Base-by-base conservation (phyloP, 2,888 invertebrate genomes). In the Parthenolecanium corni region DNA sequence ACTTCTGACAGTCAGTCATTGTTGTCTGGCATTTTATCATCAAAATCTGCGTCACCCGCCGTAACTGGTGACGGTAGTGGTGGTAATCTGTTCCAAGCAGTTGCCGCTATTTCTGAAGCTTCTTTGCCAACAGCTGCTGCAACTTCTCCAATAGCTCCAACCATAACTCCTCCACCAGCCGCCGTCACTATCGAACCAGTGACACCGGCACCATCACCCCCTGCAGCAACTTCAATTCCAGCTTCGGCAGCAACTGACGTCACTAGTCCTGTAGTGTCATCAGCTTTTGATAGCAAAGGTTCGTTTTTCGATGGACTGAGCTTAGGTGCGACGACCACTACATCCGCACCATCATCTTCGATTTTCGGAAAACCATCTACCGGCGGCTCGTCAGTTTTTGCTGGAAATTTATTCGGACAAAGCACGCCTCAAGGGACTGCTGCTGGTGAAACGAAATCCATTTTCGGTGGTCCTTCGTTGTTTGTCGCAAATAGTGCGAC, bases 301-400 rank as follows among this genome's bases (percentile, higher is more conserved):
- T 58, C 58, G 11, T 58, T 58, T 36, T 58, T 58, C 49, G 49
- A 47, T 6, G 58, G 49, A 14, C 47, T 58, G 14, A 58, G 49
- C 25, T 20, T 56, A 2, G 25, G 25, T 11, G 46, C 42, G 18
- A 31, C 44, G 18, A 56, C 56, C 5, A 46, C 56, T 14, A 46
- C 56, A 25, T 16, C 44, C 31, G 24, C 14, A 36, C 12, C 56
- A 24, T 9, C 58, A 1, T 16, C 18, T 3, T 58, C 51, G 23
- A 18, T 49, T 36, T 58, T 58, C 11, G 58, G 58, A 9, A 58
- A 58, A 58, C 49, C 58, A 9, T 14, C 47, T 11, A 1, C 38
- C n/a, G 18, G 6, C 2, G 21, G 16, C 16, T 38, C 46, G 25
- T 31, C 57, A 4, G 1, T 56, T 4, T 56, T 57, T 44, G 47